phyloP scores from a whole-genome alignment of 2,888 invertebrate species.

The Lithophane socia region DNA sequence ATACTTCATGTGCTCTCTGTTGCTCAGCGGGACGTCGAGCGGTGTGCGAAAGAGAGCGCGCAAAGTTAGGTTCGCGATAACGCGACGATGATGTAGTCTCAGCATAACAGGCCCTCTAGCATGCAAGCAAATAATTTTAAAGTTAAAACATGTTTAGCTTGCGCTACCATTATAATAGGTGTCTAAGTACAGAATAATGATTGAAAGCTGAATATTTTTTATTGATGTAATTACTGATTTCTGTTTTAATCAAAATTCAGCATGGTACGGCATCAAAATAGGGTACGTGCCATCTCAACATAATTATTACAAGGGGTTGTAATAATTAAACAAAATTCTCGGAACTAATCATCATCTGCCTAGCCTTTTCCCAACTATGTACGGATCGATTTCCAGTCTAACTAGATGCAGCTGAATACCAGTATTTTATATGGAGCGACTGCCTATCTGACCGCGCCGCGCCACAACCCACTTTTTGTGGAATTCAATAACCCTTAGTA shows the following conservation, averaged over 20 bases:
- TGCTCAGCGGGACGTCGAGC: no score
- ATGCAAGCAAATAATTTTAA: slow-evolving; percentile 27
- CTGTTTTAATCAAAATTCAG: background rate
- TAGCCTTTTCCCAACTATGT: background rate
- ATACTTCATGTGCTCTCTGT: no score
- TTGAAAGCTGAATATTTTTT: background rate
- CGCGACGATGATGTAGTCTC: no score
- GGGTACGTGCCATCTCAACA: background rate
- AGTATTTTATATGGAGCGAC: no score
- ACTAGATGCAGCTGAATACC: background rate
- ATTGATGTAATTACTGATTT: background rate
- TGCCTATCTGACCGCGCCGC: no score
- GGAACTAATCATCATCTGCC: background rate
- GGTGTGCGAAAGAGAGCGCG: no score
- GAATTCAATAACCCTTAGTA: no score
- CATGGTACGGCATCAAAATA: background rate
- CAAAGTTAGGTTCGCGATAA: no score
- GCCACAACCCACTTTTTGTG: no score
- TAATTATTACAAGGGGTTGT: background rate
- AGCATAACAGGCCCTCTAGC: slow-evolving; percentile 16
- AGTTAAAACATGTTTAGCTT: slow-evolving; percentile 36
- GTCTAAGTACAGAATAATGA: background rate
- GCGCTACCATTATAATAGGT: slow-evolving; percentile 13
- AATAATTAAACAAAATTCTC: background rate
- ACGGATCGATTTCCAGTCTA: background rate